These are phyloP conservation scores for Polylopha cassiicola DNA, from an alignment of 2,888 invertebrate species.

Conservation along the genomic window DNA sequence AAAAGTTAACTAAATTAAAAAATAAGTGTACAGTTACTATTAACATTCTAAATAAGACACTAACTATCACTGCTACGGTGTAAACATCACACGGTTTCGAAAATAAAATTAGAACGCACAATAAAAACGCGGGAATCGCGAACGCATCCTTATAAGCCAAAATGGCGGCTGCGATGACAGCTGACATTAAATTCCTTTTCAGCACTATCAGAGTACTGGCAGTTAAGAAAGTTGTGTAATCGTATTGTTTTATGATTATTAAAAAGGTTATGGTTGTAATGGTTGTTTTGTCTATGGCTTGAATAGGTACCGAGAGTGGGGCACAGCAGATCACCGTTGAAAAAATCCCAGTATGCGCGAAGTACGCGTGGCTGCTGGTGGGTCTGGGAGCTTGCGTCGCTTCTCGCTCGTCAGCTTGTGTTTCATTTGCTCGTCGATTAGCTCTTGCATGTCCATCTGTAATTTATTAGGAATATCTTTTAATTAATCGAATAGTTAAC, in stretches of 20 bases:
- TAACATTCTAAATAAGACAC: constrained; percentile 56
- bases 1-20: constrained; percentile 47
- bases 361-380: constrained; percentile 53
- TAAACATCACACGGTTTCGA: constrained; percentile 61
- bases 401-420: constrained; percentile 85
- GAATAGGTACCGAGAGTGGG: constrained; percentile 42
- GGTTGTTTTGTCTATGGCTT: constrained; percentile 50
- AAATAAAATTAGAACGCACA: constrained; percentile 49
- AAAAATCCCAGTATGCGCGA: constrained; percentile 70
- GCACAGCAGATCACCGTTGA: constrained; percentile 71
- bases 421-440: constrained; percentile 93
- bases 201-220: constrained; percentile 44
- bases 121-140: constrained; percentile 39
- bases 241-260: constrained; percentile 46
- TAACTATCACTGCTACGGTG: constrained; percentile 63
- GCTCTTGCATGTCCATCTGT: constrained; percentile 96
- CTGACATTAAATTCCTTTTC: constrained; percentile 38
- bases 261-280: constrained; percentile 46
- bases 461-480: constrained; percentile 33
- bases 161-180: constrained; percentile 41
- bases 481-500: too few species aligned
- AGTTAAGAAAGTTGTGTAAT: constrained; percentile 42
- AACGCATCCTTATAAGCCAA: constrained; percentile 41
- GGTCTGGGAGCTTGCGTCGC: constrained; percentile 66
- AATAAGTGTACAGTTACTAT: constrained; percentile 52